Base-by-base conservation (phyloP, 2,113 vertebrate species). In the mouse (Mus musculus) region DNA sequence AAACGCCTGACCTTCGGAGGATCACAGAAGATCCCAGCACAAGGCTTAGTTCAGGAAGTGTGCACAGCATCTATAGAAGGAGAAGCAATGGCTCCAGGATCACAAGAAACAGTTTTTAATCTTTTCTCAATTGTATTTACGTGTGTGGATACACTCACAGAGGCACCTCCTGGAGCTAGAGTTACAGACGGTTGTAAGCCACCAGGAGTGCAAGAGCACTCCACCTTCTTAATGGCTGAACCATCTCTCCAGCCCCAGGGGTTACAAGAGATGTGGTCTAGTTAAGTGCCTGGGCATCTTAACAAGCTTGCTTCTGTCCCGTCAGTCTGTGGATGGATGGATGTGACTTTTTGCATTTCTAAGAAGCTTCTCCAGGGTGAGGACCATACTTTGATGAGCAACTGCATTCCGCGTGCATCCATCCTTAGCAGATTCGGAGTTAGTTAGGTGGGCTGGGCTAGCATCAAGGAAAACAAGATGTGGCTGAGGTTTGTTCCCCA, bases 11-110 rank as follows among this genome's bases (percentile, higher is more conserved):
- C 86, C 81, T 96, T 86, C 39, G 49, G 46, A 81, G 59, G 20
- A 88, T 90, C 85, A 67, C 61, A 81, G 71, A 97, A 94, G 81
- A 97, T 33, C 65, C 84, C 54, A 49, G 77, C 14, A 72, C 69
- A 86, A 96, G 85, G 52, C 65, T 67, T 87, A 90, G 94, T 17
- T 61, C 81, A 52, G 72, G 61, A 92, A 88, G 54, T n/a, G 0
- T 56, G 75, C 63, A 19, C 19, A 67, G 13, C 81, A 42, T 65
- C 73, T 7, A 1, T 49, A 65, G 61, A 26, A 88, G 86, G 61
- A 97, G 46, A 75, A n/a, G 72, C 89, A 67, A 96, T 93, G 88
- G 5, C 69, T 75, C 61, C 88, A 81, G 46, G 36, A n/a, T 36
- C 56, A 3, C 26, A 89, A 87, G 77, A 92, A 90, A 84, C 10